Conservation (phyloP, 2,888 invertebrate genomes). For the Nemotelus nigrinus region DNA sequence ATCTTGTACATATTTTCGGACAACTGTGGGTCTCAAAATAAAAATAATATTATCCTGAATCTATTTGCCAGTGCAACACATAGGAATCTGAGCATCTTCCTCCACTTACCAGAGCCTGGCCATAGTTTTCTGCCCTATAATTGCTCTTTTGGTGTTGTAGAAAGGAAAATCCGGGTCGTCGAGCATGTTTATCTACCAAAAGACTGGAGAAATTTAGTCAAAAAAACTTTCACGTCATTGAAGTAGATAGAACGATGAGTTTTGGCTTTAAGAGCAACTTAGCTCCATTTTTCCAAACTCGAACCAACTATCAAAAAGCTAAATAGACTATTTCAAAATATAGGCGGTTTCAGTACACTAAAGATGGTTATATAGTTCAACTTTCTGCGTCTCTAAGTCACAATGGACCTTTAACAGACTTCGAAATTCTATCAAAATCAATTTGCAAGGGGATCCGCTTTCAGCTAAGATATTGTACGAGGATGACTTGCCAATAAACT, state of each 20-base stretch:
- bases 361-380: neutral
- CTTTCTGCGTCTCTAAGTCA: neutral
- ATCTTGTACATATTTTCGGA: too few relatives aligned
- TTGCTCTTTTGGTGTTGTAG: neutral
- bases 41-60: neutral
- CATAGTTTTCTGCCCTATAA: conserved; percentile 2
- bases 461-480: conserved; percentile 6
- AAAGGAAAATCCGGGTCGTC: too few relatives aligned
- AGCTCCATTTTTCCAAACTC: neutral
- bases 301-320: neutral
- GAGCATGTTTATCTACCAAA: too few relatives aligned
- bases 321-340: neutral
- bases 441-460: neutral
- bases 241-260: neutral
- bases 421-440: conserved; percentile 3
- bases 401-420: neutral
- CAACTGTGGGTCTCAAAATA: neutral
- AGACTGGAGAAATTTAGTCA: too few relatives aligned
- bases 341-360: neutral
- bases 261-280: neutral
- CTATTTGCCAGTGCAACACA: conserved; percentile 4
- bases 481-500: conserved; percentile 4
- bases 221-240: neutral
- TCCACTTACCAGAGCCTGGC: conserved; percentile 13
- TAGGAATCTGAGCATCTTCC: neutral